Evolutionary conservation across 2,797 vertebrate genomes (phyloP), one percentile per base, ranked within the genome.

Genomic region (Tenualosa ilisha): DNA sequence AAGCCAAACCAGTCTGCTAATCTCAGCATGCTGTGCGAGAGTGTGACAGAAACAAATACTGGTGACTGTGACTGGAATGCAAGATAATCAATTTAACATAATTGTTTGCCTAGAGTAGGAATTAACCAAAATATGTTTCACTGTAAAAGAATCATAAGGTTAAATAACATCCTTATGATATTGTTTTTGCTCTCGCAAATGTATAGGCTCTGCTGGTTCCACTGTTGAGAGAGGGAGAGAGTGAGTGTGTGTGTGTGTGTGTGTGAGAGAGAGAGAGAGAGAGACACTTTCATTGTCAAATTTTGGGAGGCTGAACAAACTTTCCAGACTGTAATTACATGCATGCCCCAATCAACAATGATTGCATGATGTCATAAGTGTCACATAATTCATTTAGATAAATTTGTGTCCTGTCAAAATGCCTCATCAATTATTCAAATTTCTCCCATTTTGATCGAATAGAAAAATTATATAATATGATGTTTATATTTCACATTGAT

Each of bases 321-420:
- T 79, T 79, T 46, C 40, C 40, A 46, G 17, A 46, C 20, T 79
- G 37, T 79, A 43, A 79, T 79, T 75, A 75, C 37, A 75, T 75
- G 37, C 68, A 43, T 20, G 37, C 37, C 40, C 72, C 72, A 40
- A 79, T 43, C 37, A 20, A 43, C 26, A 79, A 46, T 79, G 15
- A 75, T 75, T 75, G 37, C 37, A 5, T 4, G 15, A 5, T 4
- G 15, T 68, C 24, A 12, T 1, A 17, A 40, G 12, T 72, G 31
- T 15, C 12, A 37, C 7, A 43, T 43, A 79, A 46, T 20, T 79
- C 40, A 46, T 22, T 46, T 79, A 20, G 43, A 46, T 79, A 46
- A 24, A 24, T 46, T 7, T 43, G 20, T 22, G 2, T 9, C 72
- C 72, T 79, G 37, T 22, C 37, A 79, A 43, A 43, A 79, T 20